Evolutionary conservation across 1,140 invertebrate species (phyloP).

Genomic region (Fopius arisanus): DNA sequence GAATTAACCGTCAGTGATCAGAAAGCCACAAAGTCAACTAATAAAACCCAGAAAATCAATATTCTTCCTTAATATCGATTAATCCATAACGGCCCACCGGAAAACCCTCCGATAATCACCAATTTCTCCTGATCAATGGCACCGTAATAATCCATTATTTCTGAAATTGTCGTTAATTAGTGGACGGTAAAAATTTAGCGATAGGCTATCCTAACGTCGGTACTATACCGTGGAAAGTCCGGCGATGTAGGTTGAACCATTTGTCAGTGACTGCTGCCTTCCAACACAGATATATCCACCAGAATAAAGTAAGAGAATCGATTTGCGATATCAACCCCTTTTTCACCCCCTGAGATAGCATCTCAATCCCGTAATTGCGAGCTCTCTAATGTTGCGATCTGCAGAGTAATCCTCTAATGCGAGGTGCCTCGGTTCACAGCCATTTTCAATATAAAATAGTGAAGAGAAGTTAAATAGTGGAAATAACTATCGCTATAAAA

Average conservation of each 20-base stretch:
- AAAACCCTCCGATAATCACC: too few relatives aligned
- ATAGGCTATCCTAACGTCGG: conserved; percentile 33
- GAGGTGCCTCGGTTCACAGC: background rate
- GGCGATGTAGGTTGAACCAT: background rate
- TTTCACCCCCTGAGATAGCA: conserved; percentile 35
- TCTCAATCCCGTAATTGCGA: conserved; percentile 46
- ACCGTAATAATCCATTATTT: too few relatives aligned
- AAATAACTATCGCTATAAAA: too few relatives aligned
- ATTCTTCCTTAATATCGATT: too few relatives aligned
- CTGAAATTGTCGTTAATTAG: too few relatives aligned
- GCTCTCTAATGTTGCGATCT: background rate
- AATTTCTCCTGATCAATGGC: too few relatives aligned
- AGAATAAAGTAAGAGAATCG: conserved; percentile 22
- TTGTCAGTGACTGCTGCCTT: conserved; percentile 13
- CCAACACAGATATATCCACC: background rate
- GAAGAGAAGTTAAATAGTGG: too few relatives aligned
- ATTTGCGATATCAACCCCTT: conserved; percentile 35
- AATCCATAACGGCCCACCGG: too few relatives aligned
- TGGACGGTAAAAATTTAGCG: background rate
- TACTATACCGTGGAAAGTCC: conserved; percentile 13
- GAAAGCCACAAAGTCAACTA: too few relatives aligned
- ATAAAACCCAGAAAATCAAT: too few relatives aligned
- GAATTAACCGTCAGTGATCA: background rate
- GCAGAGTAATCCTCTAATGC: background rate
- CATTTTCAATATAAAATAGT: too few relatives aligned